Base-by-base conservation (phyloP, 1,140 invertebrate genomes). In the Sitobion miscanthi region DNA sequence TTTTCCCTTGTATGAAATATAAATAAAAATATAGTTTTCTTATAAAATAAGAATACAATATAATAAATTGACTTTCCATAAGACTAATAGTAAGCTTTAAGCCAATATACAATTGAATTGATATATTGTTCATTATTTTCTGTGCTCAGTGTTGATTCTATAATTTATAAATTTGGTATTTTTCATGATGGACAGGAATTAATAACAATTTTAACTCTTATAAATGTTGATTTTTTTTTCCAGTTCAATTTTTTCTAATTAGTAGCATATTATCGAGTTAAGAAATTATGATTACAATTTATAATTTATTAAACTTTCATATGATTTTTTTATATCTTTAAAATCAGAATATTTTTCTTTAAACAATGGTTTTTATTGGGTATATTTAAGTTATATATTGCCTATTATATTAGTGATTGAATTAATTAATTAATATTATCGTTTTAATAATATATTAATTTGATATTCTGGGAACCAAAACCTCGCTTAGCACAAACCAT, bases 401-500 rank as follows among this genome's bases (percentile, higher is more conserved):
- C 52, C 52, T 57, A 90, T 90, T 54, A 57, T 42, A 54, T 54
- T 57, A 62, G 20, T 35, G 35, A 54, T 38, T 90, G 88, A 62
- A 62, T 62, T 62, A 42, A 90, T 62, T 90, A 2, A 90, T 42
- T 62, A 90, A 45, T 69, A 45, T 90, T 57, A 54, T 89, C 0
- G 20, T 89, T 38, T 89, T 89, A 89, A 25, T 52, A 21, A 77
- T 47, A 8, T 90, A 47, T 90, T 69, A 45, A 45, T 90, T 42
- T 69, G 14, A 69, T 90, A 90, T 62, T 93, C 52, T 93, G 77
- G 91, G 91, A 93, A 93, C 91, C 52, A 93, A 35, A 85, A 93
- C 91, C 91, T 93, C 91, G 91, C 91, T 86, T 93, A 86, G 91
- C 77, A 92, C 77, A 86, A 93, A 93, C 21, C 57, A 25, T 23